Evolutionary conservation across 2,113 vertebrate species (phyloP), one percentile per base, ranked within the genome.

Genomic region (Camelus bactrianus): DNA sequence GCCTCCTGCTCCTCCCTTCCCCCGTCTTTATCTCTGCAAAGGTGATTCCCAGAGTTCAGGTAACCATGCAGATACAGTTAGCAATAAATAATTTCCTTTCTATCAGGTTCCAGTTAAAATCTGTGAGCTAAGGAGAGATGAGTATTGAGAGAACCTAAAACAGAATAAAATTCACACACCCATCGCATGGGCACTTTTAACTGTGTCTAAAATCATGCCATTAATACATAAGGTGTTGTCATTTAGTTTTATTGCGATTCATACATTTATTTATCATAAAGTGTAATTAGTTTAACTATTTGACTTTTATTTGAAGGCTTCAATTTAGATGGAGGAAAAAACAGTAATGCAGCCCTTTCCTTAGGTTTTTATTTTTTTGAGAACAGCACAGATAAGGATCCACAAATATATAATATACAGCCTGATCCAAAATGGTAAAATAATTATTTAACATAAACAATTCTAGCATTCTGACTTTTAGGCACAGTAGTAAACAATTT

Each of bases 261-360:
- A 28, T 91, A 91, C 19, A 28, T 58, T 83, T 75, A 42, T 52
- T 90, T 73, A 69, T 91, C 58, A 58, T 38, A 84, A 93, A 88
- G 26, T 69, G 48, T 87, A 82, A 46, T 94, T 73, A 92, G 87
- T 86, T 94, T 93, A 76, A 70, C 10, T 38, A 30, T 54, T 86
- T 48, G 17, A 28, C 48, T 91, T 93, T 75, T 88, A 62, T 80
- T 96, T 94, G 58, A n/a, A 95, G n/a, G 87, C 22, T 72, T 83
- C n/a, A n/a, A 8, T 85, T 70, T 70, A 65, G 92, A 64, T 3
- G 8, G 35, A 13, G 17, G 60, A 84, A 67, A n/a, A 28, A 35
- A 56, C 30, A 80, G 50, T 58, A 93, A 28, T 11, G 28, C 26
- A 93, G 6, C 14, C 15, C 24, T 38, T 30, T 11, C 22, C n/a